A percentile compares a stretch with the other conserved stretches of the same genome.
Conservation (phyloP, 2,888 invertebrate species). For the Nudaria mundana region DNA sequence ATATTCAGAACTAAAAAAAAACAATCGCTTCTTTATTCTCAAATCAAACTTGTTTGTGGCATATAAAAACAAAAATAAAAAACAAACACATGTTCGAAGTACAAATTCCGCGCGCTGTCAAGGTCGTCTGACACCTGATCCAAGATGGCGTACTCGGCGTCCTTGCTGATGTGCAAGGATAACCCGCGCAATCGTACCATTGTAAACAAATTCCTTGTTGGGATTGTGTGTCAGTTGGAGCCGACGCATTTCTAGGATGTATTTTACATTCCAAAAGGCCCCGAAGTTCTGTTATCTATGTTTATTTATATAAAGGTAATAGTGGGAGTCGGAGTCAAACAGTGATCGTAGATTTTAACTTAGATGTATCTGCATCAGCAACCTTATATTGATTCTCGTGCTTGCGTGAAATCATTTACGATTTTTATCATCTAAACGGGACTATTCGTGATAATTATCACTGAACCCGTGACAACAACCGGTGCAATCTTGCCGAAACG, state of each 20-base stretch:
- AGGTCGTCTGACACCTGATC: slow-evolving; percentile 33
- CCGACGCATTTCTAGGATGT: not conserved
- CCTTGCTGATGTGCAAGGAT: slow-evolving; percentile 14
- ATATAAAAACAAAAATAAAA: slow-evolving; percentile 9
- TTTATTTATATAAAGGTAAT: too few relatives aligned
- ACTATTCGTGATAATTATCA: too few relatives aligned
- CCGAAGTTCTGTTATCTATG: too few relatives aligned
- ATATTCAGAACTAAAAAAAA: not conserved
- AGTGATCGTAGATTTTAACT: too few relatives aligned
- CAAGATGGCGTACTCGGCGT: slow-evolving; percentile 33
- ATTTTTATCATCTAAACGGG: too few relatives aligned
- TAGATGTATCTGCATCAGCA: too few relatives aligned
- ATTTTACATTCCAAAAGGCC: too few relatives aligned
- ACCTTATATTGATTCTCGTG: too few relatives aligned
- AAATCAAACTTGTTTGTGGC: not conserved
- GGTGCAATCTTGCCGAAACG: too few relatives aligned
- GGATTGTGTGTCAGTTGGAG: not conserved
- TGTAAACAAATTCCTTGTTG: not conserved
- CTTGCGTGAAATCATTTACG: too few relatives aligned
- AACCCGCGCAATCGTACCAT: slow-evolving; percentile 10
- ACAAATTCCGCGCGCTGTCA: slow-evolving; percentile 32
- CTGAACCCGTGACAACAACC: too few relatives aligned
- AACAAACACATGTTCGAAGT: slow-evolving; percentile 20
- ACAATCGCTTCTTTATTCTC: not conserved
- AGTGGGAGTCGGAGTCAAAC: too few relatives aligned